A percentile compares a stretch with the other conserved stretches of the same genome.
These are phyloP conservation scores for Agrochola lychnidis DNA, from an alignment of 2,888 invertebrate species.

Conservation along the genomic window DNA sequence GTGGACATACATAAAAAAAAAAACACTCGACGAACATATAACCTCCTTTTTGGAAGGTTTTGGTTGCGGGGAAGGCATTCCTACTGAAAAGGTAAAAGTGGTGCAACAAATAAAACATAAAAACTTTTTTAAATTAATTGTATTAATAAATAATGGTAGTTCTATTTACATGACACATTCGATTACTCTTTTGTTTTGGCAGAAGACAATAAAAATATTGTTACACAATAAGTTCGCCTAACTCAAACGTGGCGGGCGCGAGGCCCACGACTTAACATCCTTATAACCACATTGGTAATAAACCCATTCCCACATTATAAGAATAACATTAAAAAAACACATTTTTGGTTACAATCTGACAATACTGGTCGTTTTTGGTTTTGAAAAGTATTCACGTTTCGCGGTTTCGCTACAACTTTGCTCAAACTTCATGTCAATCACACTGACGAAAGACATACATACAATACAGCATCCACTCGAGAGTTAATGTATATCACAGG, in stretches of 20 bases:
- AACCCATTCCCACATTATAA: slow-evolving; percentile 76
- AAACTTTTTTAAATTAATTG: slow-evolving; percentile 88
- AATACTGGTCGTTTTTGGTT: slow-evolving; percentile 89
- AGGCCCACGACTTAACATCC: slow-evolving; percentile 68
- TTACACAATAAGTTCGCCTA: slow-evolving; percentile 82
- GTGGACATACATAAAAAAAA: too few relatives aligned
- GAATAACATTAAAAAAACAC: slow-evolving; percentile 71
- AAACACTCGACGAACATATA: too few relatives aligned
- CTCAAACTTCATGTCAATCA: slow-evolving; percentile 72
- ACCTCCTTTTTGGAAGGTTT: too few relatives aligned
- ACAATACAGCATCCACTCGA: slow-evolving; percentile 86
- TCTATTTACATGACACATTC: slow-evolving; percentile 91
- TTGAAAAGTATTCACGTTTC: slow-evolving; percentile 63
- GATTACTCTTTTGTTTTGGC: slow-evolving; percentile 90
- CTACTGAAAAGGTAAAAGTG: slow-evolving; percentile 16
- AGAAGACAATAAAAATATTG: slow-evolving; percentile 90
- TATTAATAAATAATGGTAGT: slow-evolving; percentile 91
- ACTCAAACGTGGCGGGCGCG: slow-evolving; percentile 72
- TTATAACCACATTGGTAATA: slow-evolving; percentile 82
- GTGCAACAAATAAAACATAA: slow-evolving; percentile 75
- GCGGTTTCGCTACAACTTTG: slow-evolving; percentile 53
- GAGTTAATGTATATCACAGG: slow-evolving; percentile 88
- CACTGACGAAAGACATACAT: slow-evolving; percentile 82
- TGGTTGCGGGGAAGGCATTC: too few relatives aligned
- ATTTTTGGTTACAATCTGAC: slow-evolving; percentile 86